Base-by-base conservation (phyloP, 2,888 invertebrate species). In the Hyles lineata region DNA sequence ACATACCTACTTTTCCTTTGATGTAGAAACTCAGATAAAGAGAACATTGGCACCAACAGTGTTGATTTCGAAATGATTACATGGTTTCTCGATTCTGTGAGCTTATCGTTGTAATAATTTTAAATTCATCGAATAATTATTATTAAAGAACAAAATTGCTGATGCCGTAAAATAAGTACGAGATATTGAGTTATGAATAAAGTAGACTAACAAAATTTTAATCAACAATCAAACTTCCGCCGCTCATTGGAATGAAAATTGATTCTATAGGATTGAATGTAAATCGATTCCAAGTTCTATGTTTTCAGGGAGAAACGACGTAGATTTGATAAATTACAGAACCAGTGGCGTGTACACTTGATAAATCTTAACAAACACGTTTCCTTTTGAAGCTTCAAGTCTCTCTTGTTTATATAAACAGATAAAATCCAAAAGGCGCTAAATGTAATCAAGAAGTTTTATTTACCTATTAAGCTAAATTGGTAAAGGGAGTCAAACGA, bases 381-480 rank as follows among this genome's bases (percentile, higher is more conserved):
- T 67, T 61, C 63, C 63, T 23, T 35, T 67, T 43, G 63, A 67
- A 67, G 63, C 21, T 67, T 9, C 43, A 23, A 35, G 21, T 15
- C 21, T 62, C 32, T 63, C 63, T 35, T 63, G 63, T 43, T 43
- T 21, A 63, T 43, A 35, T n/a, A 43, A 67, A 67, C 19, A 35
- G 23, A 43, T 43, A 21, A 67, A 67, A 67, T 43, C 5, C 43
- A 35, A 43, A 61, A 67, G 21, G 43, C 21, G 43, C 63, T 67
- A 21, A 67, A 43, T 43, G 43, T 67, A 21, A 67, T 67, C 63
- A 67, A 43, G 43, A 67, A 23, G 35, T 63, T 67, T 67, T 67
- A 67, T 67, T 67, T 67, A 23, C 63, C 63, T 67, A 43, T 67
- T 67, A 67, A 43, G 63, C 35, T 67, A 67, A 43, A 43, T 67